Evolutionary conservation across 2,797 vertebrate genomes (phyloP).

Genomic region (Mycteria americana): DNA sequence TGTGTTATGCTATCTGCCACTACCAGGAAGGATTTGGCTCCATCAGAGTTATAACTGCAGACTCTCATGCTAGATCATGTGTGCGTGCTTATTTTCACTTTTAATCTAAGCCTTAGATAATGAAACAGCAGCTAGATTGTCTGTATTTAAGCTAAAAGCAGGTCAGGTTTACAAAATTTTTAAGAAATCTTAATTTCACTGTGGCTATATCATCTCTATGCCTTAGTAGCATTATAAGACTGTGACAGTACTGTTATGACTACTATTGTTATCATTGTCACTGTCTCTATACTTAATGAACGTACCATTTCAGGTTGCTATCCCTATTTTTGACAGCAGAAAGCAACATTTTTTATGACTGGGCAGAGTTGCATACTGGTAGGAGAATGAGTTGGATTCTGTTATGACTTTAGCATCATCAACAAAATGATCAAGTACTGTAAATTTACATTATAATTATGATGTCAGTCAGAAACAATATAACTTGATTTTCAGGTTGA

Average conservation of each 20-base stretch:
- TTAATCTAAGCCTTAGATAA: neutral
- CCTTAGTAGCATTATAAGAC: neutral
- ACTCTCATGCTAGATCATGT: neutral
- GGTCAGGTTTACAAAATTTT: neutral
- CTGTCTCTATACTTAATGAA: neutral
- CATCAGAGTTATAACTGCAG: neutral
- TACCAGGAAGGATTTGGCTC: neutral
- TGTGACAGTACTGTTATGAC: neutral
- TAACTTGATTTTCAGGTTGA: constrained; percentile 27
- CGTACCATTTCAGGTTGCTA: neutral
- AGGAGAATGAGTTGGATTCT: neutral
- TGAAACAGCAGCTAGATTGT: neutral
- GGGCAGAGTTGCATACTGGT: neutral
- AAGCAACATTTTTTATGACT: neutral
- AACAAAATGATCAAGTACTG: constrained; percentile 12
- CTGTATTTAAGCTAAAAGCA: neutral
- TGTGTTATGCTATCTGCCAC: neutral
- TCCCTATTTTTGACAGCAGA: neutral
- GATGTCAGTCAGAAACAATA: constrained; percentile 20
- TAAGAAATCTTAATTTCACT: neutral
- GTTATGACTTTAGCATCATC: neutral
- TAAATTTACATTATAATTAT: constrained; percentile 31
- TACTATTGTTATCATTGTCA: neutral
- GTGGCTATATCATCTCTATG: neutral
- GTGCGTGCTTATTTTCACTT: neutral